Evolutionary conservation across 2,888 invertebrate genomes (phyloP), one percentile per base, ranked within the genome.

Genomic region (Criorhina ranunculi): DNA sequence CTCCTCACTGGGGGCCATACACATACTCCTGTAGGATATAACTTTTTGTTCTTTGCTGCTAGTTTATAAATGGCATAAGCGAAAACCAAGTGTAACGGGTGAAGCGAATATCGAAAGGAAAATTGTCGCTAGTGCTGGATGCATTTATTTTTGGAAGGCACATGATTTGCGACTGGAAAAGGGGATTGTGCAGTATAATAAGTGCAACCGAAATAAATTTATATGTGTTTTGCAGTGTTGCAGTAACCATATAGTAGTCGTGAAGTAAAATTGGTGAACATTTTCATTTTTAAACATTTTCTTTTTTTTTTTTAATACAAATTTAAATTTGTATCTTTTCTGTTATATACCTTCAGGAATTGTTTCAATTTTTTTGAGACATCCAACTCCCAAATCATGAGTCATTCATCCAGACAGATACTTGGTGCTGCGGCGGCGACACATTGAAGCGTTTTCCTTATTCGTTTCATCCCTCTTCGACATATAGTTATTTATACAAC

Each of bases 101-200:
- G 76, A 80, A 69, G 62, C 67, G 60, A 62, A 75, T 46, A 78
- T 55, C 24, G 69, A 76, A 80, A 77, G 4, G 4, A 24, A 24
- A 78, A 72, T 72, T 78, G 59, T 78, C 72, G 55, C 55, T 60
- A 17, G 31, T 17, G 53, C 19, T 72, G 49, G 55, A 60, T 67
- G 35, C 66, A 73, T 78, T 82, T 82, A 83, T 83, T 83, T 83
- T 79, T 83, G 83, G 83, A 79, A 49, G 11, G 55, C 53, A 17
- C 67, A 44, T 60, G 60, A 6, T 33, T 60, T 59, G 33, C 11
- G 8, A 51, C 64, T 64, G 73, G 73, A 49, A 19, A 24, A 60
- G 17, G 5, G 2, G 9, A 37, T 29, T 37, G 17, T n/a, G 35
- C 69, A 44, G 69, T 24, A 33, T 40, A 19, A 40, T 44, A n/a